phyloP scores from a whole-genome alignment of 2,888 invertebrate genomes.

The Schizotus pectinicornis region DNA sequence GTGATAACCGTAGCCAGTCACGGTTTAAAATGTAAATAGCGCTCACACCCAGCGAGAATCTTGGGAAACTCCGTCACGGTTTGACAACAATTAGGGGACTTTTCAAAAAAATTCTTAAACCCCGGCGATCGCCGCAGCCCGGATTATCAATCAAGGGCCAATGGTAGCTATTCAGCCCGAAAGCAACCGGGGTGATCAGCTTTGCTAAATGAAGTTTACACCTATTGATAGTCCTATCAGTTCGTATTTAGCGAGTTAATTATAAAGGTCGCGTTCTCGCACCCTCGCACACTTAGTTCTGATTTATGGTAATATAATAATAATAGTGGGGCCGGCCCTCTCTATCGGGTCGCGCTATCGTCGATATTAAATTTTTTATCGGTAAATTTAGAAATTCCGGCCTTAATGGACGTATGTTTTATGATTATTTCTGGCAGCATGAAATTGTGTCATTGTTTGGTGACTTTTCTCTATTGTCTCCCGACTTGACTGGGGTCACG shows the following conservation, averaged over 20 bases:
- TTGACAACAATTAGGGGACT: too few species aligned
- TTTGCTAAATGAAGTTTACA: constrained; percentile 11
- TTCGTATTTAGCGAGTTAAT: constrained; percentile 20
- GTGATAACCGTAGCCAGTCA: constrained; percentile 10
- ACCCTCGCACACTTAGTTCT: constrained; percentile 15
- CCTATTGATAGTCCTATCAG: constrained; percentile 16
- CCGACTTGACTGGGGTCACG: background rate
- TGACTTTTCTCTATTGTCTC: background rate
- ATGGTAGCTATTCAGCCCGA: background rate
- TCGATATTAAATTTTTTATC: too few species aligned
- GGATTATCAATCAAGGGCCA: too few species aligned
- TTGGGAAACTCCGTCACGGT: background rate
- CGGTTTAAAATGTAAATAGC: background rate
- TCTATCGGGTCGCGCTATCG: constrained; percentile 7
- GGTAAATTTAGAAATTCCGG: too few species aligned
- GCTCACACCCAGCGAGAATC: background rate
- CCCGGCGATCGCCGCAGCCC: too few species aligned
- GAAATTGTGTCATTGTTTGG: constrained; percentile 1
- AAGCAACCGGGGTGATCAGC: background rate
- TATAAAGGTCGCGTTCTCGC: constrained; percentile 18
- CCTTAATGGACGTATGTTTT: too few species aligned
- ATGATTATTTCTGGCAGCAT: too few species aligned
- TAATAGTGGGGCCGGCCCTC: constrained; percentile 14
- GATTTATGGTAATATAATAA: constrained; percentile 10
- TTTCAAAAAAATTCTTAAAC: too few species aligned